Evolutionary conservation across 2,797 vertebrate genomes (phyloP).

Genomic region (Sebastes umbrosus): DNA sequence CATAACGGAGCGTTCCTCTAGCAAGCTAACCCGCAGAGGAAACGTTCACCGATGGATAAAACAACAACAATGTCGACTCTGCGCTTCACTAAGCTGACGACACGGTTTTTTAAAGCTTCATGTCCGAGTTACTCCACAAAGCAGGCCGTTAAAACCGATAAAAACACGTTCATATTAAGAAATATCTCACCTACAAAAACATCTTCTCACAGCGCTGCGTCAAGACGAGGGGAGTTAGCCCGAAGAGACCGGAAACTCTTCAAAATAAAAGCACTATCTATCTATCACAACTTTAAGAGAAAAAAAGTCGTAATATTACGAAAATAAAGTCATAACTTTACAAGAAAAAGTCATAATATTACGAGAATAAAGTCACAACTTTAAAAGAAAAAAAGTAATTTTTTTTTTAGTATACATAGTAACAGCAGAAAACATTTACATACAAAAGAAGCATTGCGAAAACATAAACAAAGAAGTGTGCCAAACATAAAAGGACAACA

Average conservation of each 20-base stretch:
- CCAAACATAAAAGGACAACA: no score
- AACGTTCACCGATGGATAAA: background rate
- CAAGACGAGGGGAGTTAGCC: background rate
- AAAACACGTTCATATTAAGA: background rate
- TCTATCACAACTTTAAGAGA: no score
- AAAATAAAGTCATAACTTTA: no score
- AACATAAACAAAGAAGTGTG: no score
- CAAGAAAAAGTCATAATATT: rapidly evolving
- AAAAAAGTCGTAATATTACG: no score
- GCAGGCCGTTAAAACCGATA: background rate
- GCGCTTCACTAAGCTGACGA: background rate
- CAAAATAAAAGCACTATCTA: slow-evolving; percentile 11
- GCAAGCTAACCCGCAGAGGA: background rate
- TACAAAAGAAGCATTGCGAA: no score
- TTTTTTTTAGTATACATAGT: no score
- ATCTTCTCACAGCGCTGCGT: background rate
- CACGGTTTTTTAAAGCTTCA: background rate
- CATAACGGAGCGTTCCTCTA: background rate
- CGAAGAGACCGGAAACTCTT: background rate
- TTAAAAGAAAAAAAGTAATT: no score
- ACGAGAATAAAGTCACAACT: no score
- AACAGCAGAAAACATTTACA: no score
- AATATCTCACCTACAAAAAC: background rate
- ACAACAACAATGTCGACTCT: background rate
- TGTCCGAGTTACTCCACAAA: background rate